Evolutionary conservation across 2,888 invertebrate genomes (phyloP).

Genomic region (Drosophila longiperda): DNA sequence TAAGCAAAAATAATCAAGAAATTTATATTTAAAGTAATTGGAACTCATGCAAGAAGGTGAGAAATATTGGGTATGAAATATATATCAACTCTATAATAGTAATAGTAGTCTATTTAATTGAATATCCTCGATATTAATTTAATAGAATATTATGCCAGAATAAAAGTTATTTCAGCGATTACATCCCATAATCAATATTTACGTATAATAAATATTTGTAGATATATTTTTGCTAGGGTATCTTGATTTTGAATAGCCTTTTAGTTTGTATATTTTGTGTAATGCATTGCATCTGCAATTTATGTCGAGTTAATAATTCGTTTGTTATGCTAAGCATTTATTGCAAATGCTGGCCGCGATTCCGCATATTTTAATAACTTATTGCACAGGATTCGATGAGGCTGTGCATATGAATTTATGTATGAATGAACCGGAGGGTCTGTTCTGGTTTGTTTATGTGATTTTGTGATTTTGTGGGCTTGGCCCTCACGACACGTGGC

Average conservation of each 20-base stretch:
- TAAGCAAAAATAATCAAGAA: neutral
- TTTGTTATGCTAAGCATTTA: conserved; percentile 64
- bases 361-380: conserved; percentile 76
- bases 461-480: conserved; percentile 76
- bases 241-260: neutral
- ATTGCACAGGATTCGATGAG: conserved; percentile 51
- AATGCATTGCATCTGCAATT: conserved; percentile 28
- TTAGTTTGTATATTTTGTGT: neutral
- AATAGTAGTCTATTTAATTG: neutral
- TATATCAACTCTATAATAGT: neutral
- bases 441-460: conserved; percentile 54
- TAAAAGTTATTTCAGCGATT: too few species aligned
- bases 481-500: conserved; percentile 66
- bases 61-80: neutral
- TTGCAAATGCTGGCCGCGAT: conserved; percentile 48
- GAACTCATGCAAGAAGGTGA: neutral
- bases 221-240: conserved; percentile 2
- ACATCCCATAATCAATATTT: neutral
- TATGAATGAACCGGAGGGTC: conserved; percentile 53
- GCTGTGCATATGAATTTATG: conserved; percentile 65
- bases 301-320: conserved; percentile 42
- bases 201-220: neutral
- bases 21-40: neutral
- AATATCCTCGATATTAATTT: neutral
- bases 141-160: neutral